Evolutionary conservation across 2,888 invertebrate genomes (phyloP).

Genomic region (Lottia gigantea): DNA sequence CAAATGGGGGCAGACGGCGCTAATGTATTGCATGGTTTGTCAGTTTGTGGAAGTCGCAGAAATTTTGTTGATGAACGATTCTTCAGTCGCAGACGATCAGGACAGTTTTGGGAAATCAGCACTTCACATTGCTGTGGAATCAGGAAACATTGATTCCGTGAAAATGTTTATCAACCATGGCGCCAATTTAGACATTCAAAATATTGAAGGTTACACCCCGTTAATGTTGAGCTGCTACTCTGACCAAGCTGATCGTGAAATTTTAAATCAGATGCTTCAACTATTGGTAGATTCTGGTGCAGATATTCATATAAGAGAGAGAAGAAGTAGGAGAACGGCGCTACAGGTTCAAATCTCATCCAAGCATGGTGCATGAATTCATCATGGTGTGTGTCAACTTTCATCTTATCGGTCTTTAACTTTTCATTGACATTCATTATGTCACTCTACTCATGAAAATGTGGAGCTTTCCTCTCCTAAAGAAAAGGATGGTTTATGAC

Average conservation of each 20-base stretch:
- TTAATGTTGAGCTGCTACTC: constrained; percentile 39
- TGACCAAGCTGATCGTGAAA: constrained; percentile 25
- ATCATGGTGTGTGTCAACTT: neutral
- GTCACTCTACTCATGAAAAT: too few species aligned
- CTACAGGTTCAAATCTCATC: constrained; percentile 41
- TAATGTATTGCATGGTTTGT: constrained; percentile 50
- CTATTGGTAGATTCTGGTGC: constrained; percentile 39
- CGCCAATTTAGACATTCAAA: constrained; percentile 39
- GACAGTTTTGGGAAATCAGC: constrained; percentile 46
- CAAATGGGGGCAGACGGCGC: constrained; percentile 60
- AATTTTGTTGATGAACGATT: constrained; percentile 35
- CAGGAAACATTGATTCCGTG: constrained; percentile 39
- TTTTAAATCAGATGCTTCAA: constrained; percentile 31
- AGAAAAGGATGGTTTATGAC: too few species aligned
- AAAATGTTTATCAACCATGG: constrained; percentile 39
- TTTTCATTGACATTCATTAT: too few species aligned
- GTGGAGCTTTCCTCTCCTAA: too few species aligned
- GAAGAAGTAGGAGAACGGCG: constrained; percentile 42
- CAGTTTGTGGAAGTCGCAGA: constrained; percentile 49
- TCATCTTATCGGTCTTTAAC: too few species aligned
- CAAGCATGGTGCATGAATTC: neutral
- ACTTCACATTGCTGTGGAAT: constrained; percentile 46
- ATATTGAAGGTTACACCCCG: constrained; percentile 43
- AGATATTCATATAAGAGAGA: constrained; percentile 37
- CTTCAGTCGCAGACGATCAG: constrained; percentile 31